phyloP scores from a whole-genome alignment of 35 echinoderm and acorn worm species.

The Chiridota heheva region DNA sequence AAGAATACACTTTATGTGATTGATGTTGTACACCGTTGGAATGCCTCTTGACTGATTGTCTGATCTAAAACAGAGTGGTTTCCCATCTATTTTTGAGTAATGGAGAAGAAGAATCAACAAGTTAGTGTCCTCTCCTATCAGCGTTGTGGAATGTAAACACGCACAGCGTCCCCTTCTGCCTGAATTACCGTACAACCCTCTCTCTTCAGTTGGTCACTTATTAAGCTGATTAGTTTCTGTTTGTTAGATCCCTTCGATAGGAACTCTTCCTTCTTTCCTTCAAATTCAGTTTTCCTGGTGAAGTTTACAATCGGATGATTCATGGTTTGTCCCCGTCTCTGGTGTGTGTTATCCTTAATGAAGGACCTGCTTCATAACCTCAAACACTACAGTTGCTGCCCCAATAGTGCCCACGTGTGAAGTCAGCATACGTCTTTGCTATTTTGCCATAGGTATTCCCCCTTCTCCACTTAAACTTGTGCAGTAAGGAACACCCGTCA shows the following conservation, averaged over 20 bases:
- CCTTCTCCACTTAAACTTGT: constrained; percentile 6
- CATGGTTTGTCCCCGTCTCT: constrained; percentile 36
- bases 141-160: constrained; percentile 29
- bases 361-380: constrained; percentile 4
- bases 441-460: constrained; percentile 34
- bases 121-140: constrained; percentile 56
- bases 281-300: constrained; percentile 11
- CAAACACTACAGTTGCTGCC: constrained; percentile 37
- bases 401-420: constrained; percentile 1
- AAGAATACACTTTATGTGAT: neutral
- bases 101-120: constrained; percentile 34
- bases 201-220: constrained; percentile 19
- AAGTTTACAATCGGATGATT: constrained; percentile 46
- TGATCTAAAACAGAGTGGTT: constrained; percentile 18
- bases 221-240: constrained; percentile 46
- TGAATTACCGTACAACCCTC: neutral
- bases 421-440: constrained; percentile 23
- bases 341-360: constrained; percentile 59
- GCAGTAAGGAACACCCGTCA: constrained; percentile 42
- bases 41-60: constrained; percentile 15
- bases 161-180: neutral
- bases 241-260: constrained; percentile 57
- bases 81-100: constrained; percentile 11
- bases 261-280: constrained; percentile 32
- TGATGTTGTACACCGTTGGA: neutral